Base-by-base conservation (phyloP, 2,888 invertebrate species). In the Perithous albicinctus region DNA sequence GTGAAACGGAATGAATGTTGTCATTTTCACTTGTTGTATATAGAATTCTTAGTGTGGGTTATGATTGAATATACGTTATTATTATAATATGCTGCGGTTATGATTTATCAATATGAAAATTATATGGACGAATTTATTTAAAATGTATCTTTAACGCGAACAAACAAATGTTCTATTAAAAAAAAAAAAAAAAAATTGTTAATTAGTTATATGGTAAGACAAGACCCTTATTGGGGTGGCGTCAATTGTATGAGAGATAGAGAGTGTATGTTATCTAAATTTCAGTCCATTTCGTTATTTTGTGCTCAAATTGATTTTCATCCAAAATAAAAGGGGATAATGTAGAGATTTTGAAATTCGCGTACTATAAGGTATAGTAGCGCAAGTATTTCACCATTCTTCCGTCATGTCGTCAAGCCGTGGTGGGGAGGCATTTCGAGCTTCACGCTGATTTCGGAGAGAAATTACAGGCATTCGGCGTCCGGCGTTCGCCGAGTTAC, bases 291-390 rank as follows among this genome's bases (percentile, higher is more conserved):
- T n/a, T n/a, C n/a, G 10, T 43, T 43, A 32, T 43, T 43, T 43
- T 43, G 43, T n/a, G n/a, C n/a, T 8, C 43, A 43, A 43, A 10
- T n/a, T 43, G 12, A 43, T n/a, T n/a, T n/a, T n/a, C n/a, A n/a
- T n/a, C n/a, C 43, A 43, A 43, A 43, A 43, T n/a, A 43, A 43
- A 43, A n/a, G 43, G 43, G 43, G 43, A 43, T 43, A 43, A 43
- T 43, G 43, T 43, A 43, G 43, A 32, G 32, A 32, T 32, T 32
- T 32, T 32, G 32, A 32, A 32, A 7, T 7, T 32, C 32, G 32
- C 32, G 32, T 32, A n/a, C n/a, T n/a, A n/a, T n/a, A n/a, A n/a
- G n/a, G n/a, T n/a, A n/a, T n/a, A n/a, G n/a, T n/a, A n/a, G n/a
- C n/a, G n/a, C n/a, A n/a, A n/a, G n/a, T n/a, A n/a, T n/a, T n/a